phyloP scores from a whole-genome alignment of 2,113 vertebrate species.

The Oryzias melastigma region DNA sequence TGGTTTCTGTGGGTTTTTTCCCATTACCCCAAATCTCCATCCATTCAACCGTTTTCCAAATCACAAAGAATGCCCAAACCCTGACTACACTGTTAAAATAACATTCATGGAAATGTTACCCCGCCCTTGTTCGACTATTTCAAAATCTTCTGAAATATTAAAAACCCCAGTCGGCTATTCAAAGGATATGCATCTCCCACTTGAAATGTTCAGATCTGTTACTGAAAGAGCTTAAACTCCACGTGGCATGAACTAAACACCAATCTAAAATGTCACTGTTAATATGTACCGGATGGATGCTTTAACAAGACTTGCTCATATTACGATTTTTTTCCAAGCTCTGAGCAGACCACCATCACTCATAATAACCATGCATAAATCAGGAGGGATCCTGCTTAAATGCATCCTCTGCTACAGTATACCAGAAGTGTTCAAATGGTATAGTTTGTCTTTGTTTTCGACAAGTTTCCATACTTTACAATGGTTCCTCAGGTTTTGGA shows the following conservation, averaged over 20 bases:
- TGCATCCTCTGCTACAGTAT: conserved; percentile 3
- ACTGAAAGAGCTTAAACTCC: conserved; percentile 31
- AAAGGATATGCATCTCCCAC: conserved; percentile 48
- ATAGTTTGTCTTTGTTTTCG: no score
- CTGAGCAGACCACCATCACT: conserved; percentile 38
- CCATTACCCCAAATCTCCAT: no score
- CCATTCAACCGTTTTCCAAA: no score
- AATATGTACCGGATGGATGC: conserved; percentile 36
- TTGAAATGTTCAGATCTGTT: conserved; percentile 28
- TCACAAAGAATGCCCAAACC: no score
- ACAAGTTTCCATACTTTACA: no score
- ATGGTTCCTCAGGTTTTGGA: no score
- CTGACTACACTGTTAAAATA: no score
- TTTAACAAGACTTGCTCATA: conserved; percentile 56
- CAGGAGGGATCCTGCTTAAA: conserved; percentile 23
- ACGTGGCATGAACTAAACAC: conserved; percentile 44
- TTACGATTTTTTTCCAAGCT: conserved; percentile 53
- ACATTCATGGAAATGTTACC: no score
- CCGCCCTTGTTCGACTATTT: neutral
- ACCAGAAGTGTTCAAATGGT: no score
- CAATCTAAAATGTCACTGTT: conserved; percentile 33
- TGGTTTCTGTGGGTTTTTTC: no score
- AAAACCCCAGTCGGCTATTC: conserved; percentile 13
- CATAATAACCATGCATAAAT: conserved; percentile 40
- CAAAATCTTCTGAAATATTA: conserved; percentile 36